A percentile compares a stretch with the other conserved stretches of the same genome.
These are phyloP conservation scores for Agriotes lineatus DNA, from an alignment of 2,888 invertebrate genomes.

Conservation along the genomic window DNA sequence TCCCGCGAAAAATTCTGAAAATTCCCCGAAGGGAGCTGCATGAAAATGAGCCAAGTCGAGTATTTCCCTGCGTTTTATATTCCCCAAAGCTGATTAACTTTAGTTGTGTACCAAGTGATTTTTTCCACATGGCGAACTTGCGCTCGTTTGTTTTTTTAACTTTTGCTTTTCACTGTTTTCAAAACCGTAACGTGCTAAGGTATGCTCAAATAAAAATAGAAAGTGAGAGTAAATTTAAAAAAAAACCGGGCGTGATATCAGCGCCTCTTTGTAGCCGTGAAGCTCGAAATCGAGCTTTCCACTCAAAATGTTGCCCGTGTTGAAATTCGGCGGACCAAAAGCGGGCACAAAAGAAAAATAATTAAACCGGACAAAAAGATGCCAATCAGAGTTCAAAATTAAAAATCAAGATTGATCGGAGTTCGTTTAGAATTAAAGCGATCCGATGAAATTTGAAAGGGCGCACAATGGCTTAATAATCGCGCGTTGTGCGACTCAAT, in stretches of 20 bases:
- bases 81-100: conserved; percentile 20
- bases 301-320: conserved; percentile 21
- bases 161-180: too few species aligned
- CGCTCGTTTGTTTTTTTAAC: conserved; percentile 13
- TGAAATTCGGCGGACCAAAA: conserved; percentile 16
- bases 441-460: conserved; percentile 48
- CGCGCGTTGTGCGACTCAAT: conserved; percentile 51
- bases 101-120: conserved; percentile 8
- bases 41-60: too few species aligned
- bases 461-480: conserved; percentile 45
- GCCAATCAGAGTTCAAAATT: conserved; percentile 43
- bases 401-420: conserved; percentile 50
- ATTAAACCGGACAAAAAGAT: conserved; percentile 48
- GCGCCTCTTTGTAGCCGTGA: conserved; percentile 7
- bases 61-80: too few species aligned
- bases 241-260: neutral
- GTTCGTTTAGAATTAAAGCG: conserved; percentile 48
- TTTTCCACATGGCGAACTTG: conserved; percentile 1
- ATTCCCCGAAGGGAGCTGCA: too few species aligned
- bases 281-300: conserved; percentile 13
- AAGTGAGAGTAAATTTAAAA: too few species aligned
- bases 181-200: too few species aligned
- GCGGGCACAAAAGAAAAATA: conserved; percentile 43
- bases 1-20: neutral
- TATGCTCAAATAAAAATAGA: too few species aligned